Evolutionary conservation across 1,140 invertebrate genomes (phyloP).

Genomic region (Lucilia sericata): DNA sequence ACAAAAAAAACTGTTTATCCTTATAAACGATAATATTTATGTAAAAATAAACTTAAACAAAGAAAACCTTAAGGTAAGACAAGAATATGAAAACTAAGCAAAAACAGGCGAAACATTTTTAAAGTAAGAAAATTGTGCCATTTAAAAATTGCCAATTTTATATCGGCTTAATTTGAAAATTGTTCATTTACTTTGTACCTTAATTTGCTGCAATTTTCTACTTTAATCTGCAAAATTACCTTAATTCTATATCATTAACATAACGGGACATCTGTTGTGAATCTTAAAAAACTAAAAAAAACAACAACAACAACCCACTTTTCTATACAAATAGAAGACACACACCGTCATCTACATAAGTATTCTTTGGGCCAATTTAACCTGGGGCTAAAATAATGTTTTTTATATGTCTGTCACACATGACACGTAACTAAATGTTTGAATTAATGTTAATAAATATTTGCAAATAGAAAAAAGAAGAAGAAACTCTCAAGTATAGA

Average conservation of each 20-base stretch:
- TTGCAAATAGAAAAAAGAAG: background rate
- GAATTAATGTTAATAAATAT: constrained; percentile 36
- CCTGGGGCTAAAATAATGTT: constrained; percentile 1
- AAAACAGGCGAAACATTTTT: background rate
- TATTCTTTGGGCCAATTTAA: background rate
- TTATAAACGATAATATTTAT: constrained; percentile 22
- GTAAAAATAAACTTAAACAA: background rate
- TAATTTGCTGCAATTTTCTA: background rate
- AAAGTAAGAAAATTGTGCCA: background rate
- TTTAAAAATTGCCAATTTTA: background rate
- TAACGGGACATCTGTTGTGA: constrained; percentile 30
- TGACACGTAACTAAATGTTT: constrained; percentile 43
- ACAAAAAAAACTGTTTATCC: background rate
- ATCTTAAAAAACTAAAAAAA: background rate
- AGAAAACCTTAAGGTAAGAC: background rate
- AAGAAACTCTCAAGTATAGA: background rate
- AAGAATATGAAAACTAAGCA: background rate
- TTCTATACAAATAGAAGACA: background rate
- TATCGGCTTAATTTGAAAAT: background rate
- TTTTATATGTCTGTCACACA: constrained; percentile 29
- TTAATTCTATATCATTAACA: constrained; percentile 34
- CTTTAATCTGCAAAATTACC: constrained; percentile 22
- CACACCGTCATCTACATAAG: no score
- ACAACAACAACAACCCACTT: no score
- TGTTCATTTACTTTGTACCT: background rate